Evolutionary conservation across 1,140 invertebrate species (phyloP).

Genomic region (Rhopalosiphum maidis): DNA sequence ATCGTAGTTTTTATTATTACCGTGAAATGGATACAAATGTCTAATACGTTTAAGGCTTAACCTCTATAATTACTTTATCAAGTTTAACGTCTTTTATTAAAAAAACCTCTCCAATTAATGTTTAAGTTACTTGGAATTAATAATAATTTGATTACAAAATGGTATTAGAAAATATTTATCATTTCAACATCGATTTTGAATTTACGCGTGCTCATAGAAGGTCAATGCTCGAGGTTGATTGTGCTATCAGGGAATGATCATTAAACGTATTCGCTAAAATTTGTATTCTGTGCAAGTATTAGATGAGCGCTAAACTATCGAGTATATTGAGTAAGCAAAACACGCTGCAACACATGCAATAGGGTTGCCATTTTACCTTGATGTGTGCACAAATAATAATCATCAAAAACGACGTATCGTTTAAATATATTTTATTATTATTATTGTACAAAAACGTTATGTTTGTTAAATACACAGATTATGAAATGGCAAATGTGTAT

Average conservation of each 20-base stretch:
- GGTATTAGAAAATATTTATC: neutral
- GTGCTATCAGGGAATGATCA: neutral
- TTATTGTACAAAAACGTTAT: neutral
- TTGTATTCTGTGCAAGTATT: neutral
- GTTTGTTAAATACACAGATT: neutral
- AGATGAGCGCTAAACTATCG: neutral
- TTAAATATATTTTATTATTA: slow-evolving; percentile 9
- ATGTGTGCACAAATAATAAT: neutral
- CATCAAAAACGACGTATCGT: too few species aligned
- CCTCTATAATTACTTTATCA: neutral
- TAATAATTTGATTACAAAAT: neutral
- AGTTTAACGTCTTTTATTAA: neutral
- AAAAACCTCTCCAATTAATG: neutral
- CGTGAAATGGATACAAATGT: neutral
- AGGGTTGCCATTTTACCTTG: neutral
- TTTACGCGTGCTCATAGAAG: neutral
- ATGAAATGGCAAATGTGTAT: neutral
- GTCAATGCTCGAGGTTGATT: neutral
- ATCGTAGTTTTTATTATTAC: neutral
- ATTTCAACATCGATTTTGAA: neutral
- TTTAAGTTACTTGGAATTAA: neutral
- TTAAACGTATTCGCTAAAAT: slow-evolving; percentile 6
- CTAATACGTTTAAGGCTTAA: neutral
- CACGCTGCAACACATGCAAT: neutral
- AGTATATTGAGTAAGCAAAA: slow-evolving; percentile 17